Base-by-base conservation (phyloP, 2,888 invertebrate species). In the Dicyrtoma fusca region DNA sequence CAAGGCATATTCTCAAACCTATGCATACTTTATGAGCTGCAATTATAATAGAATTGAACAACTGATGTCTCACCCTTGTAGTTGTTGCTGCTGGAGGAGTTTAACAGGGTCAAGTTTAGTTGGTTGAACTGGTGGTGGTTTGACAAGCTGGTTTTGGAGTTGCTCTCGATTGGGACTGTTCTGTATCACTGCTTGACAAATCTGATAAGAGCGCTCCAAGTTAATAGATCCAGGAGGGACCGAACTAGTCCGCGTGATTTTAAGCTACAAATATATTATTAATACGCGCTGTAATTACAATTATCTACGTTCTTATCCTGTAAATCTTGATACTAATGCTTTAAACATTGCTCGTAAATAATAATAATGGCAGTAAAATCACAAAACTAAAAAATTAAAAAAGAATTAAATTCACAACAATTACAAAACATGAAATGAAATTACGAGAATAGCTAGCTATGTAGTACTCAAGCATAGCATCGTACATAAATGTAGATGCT, bases 131-230 rank as follows among this genome's bases (percentile, higher is more conserved):
- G 94, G 92, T 0, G 77, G 78, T 14, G 94, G 94, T 55, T 94
- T 94, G 77, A 93, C 90, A 80, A 94, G 84, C 83, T 94, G 94
- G 6, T 91, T 91, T 72, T 92, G 89, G 62, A 94, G 84, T 81
- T 93, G 93, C 82, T 94, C 93, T 19, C 94, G 87, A 85, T 95
- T 95, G 0, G 94, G 94, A 82, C 94, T 95, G 84, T 94, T 95
- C 85, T 95, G 94, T 77, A 97, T 93, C n/a, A 88, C 87, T 62
- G 86, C 88, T 84, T 88, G 85, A 80, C 85, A 85, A 81, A 97
- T 97, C 85, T 96, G 95, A 84, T 95, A 94, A 83, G 96, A 96
- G 71, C 97, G 88, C 83, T 96, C 95, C 69, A 96, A 85, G 85
- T 97, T 96, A 45, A 96, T 93, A 4, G 92, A 92, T 1, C 94